A percentile compares a stretch with the other conserved stretches of the same genome.
Evolutionary conservation across 2,888 invertebrate genomes (phyloP).

Genomic region (Oligia fasciuncula): DNA sequence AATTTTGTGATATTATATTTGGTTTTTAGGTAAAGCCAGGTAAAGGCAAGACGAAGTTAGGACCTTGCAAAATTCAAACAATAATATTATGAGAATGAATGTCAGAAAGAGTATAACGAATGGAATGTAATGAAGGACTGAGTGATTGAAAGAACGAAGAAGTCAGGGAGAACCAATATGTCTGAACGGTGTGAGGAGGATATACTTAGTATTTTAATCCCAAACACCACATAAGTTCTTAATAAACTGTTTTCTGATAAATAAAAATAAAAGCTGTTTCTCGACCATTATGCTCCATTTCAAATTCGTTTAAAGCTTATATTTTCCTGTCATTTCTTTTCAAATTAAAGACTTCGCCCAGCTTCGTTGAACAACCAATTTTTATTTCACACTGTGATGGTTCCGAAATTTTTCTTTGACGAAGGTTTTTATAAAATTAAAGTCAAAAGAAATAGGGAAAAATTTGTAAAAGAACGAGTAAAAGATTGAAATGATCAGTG

Average conservation of each 20-base stretch:
- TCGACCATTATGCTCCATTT: not conserved
- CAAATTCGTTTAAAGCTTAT: constrained; percentile 9
- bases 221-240: not conserved
- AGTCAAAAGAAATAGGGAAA: constrained; percentile 41
- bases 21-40: not conserved
- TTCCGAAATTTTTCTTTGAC: constrained; percentile 34
- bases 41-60: too few relatives aligned
- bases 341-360: constrained; percentile 15
- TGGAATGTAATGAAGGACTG: not conserved
- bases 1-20: too few relatives aligned
- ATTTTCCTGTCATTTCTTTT: constrained; percentile 11
- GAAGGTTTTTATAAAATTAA: constrained; percentile 24
- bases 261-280: too few relatives aligned
- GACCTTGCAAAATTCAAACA: not conserved
- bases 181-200: not conserved
- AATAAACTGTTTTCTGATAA: not conserved
- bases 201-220: not conserved
- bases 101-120: not conserved
- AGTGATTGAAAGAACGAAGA: not conserved
- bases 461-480: constrained; percentile 26
- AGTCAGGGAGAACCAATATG: not conserved
- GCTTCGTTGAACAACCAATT: constrained; percentile 20
- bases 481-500: constrained; percentile 53
- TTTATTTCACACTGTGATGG: constrained; percentile 27
- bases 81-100: not conserved